Evolutionary conservation across 1,140 invertebrate genomes (phyloP).

Genomic region (Pachyrhynchus sulphureomaculatus): DNA sequence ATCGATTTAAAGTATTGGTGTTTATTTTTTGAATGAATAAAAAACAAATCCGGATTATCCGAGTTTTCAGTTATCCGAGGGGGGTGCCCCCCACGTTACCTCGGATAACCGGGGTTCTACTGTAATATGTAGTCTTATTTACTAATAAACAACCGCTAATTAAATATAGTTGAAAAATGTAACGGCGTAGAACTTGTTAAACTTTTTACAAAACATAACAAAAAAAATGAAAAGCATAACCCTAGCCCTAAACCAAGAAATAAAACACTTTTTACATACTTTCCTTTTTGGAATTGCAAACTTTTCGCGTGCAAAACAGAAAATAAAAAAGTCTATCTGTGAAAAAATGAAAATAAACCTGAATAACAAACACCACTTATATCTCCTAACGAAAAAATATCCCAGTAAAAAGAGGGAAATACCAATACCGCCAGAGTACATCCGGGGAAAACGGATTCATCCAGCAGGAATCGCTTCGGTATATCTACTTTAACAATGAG

Average conservation of each 20-base stretch:
- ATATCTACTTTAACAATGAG: slow-evolving; percentile 26
- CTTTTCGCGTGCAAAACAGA: slow-evolving; percentile 13
- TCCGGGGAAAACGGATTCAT: slow-evolving; percentile 16
- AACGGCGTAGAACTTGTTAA: not conserved
- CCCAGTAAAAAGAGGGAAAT: slow-evolving; percentile 18
- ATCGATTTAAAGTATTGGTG: no score
- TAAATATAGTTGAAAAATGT: no score
- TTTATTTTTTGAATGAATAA: no score
- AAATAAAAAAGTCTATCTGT: slow-evolving; percentile 27
- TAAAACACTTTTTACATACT: slow-evolving; percentile 10
- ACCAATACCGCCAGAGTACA: slow-evolving; percentile 13
- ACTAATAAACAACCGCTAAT: no score
- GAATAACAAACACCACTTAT: slow-evolving; percentile 34
- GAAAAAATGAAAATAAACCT: slow-evolving; percentile 34
- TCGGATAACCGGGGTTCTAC: no score
- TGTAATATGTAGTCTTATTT: no score
- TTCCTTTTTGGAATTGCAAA: slow-evolving; percentile 8
- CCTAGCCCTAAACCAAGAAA: not conserved
- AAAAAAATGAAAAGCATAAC: not conserved
- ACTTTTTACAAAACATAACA: not conserved
- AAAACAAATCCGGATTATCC: no score
- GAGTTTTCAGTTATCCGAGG: no score
- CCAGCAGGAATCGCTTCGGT: slow-evolving; percentile 9
- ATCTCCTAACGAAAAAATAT: slow-evolving; percentile 32
- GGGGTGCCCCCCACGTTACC: no score